Conservation (phyloP, 2,113 vertebrate genomes). For the Percopsis transmontana region DNA sequence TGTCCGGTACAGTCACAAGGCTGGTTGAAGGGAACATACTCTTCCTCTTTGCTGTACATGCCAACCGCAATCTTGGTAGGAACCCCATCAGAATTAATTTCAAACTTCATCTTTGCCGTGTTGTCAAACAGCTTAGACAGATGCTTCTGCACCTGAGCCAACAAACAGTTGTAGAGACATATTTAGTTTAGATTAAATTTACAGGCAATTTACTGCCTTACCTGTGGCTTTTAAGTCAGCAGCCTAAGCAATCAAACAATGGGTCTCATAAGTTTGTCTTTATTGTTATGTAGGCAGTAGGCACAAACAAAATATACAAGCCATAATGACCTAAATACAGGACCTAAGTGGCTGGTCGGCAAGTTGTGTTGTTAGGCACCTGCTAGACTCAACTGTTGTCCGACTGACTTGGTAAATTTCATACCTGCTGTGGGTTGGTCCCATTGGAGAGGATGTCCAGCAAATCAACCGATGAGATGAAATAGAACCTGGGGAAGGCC, state of each 20-base stretch:
- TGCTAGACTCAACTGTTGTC: no score
- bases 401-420: no score
- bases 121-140: constrained; percentile 89
- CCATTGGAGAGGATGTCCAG: constrained; percentile 94
- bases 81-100: constrained; percentile 68
- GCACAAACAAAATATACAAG: no score
- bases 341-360: no score
- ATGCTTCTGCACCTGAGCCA: constrained; percentile 81
- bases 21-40: constrained; percentile 83
- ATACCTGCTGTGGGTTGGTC: constrained; percentile 85
- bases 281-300: no score
- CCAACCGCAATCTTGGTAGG: constrained; percentile 78
- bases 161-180: not conserved
- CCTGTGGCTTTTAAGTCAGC: no score
- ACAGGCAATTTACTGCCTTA: no score
- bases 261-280: no score
- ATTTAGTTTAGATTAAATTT: no score
- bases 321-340: no score
- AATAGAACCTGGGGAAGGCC: constrained; percentile 95
- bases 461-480: constrained; percentile 95
- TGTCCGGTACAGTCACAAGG: constrained; percentile 85
- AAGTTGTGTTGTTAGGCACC: no score
- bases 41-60: constrained; percentile 88
- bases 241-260: no score
- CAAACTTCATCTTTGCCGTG: constrained; percentile 83